These are phyloP conservation scores for Podarcis raffonei DNA, from an alignment of 2,113 vertebrate species.

Conservation along the genomic window DNA sequence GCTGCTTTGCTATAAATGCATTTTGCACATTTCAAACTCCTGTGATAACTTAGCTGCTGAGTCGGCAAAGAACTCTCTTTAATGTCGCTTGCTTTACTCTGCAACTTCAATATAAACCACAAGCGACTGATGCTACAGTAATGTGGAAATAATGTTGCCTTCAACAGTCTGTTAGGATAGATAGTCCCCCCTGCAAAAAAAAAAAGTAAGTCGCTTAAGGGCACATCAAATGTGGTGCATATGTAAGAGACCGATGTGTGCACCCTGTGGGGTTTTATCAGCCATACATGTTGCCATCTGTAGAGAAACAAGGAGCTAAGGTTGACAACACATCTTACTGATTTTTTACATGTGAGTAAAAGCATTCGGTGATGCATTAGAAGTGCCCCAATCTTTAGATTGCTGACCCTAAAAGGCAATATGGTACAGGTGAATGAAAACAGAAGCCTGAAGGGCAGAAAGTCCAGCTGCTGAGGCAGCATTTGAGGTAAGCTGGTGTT, in stretches of 20 bases:
- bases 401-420: not conserved
- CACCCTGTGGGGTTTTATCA: not conserved
- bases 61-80: not conserved
- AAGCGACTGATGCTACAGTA: not conserved
- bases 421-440: not conserved
- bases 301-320: not conserved
- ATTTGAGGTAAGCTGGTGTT: constrained; percentile 36
- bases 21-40: not conserved
- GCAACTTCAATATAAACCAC: constrained; percentile 1
- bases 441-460: constrained; percentile 18
- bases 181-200: not conserved
- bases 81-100: not conserved
- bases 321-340: not conserved
- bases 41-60: rapidly evolving
- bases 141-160: not conserved
- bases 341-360: not conserved
- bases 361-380: not conserved
- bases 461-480: constrained; percentile 29
- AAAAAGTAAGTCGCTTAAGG: too few species aligned
- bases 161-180: not conserved
- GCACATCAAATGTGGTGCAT: not conserved
- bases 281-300: not conserved
- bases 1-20: constrained; percentile 46
- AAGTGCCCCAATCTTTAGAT: not conserved
- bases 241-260: not conserved